Evolutionary conservation across 2,888 invertebrate species (phyloP).

Genomic region (Heliconius aoede): DNA sequence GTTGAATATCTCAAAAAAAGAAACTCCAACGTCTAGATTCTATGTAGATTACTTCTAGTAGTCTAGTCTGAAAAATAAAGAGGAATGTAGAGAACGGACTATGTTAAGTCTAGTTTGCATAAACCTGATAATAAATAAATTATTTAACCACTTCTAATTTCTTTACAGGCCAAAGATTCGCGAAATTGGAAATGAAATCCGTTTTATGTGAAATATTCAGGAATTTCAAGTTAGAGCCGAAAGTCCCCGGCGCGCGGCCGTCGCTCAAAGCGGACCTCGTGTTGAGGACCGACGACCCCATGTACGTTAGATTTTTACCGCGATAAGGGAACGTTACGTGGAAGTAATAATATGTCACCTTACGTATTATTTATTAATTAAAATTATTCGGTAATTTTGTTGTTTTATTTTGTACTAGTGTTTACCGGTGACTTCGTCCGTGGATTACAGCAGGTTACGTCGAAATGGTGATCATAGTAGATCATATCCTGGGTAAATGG

Average conservation of each 20-base stretch:
- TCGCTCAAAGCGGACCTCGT: conserved; percentile 75
- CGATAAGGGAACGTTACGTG: conserved; percentile 39
- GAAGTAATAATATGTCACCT: neutral
- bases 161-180: conserved; percentile 85
- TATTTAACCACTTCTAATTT: neutral
- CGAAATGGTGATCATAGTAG: no score
- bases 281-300: conserved; percentile 68
- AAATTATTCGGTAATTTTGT: neutral
- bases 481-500: no score
- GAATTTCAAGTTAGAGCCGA: conserved; percentile 80
- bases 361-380: neutral
- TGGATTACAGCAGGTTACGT: no score
- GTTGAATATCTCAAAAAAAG: no score
- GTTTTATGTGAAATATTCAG: conserved; percentile 80
- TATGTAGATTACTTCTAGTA: no score
- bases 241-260: conserved; percentile 69
- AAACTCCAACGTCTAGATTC: no score
- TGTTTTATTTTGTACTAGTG: neutral
- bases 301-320: conserved; percentile 61
- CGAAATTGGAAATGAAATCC: conserved; percentile 86
- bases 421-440: neutral
- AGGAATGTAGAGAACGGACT: no score
- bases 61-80: no score
- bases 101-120: no score
- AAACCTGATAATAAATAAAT: no score